Conservation (phyloP, 2,797 vertebrate species). For the Malurus splendens region DNA sequence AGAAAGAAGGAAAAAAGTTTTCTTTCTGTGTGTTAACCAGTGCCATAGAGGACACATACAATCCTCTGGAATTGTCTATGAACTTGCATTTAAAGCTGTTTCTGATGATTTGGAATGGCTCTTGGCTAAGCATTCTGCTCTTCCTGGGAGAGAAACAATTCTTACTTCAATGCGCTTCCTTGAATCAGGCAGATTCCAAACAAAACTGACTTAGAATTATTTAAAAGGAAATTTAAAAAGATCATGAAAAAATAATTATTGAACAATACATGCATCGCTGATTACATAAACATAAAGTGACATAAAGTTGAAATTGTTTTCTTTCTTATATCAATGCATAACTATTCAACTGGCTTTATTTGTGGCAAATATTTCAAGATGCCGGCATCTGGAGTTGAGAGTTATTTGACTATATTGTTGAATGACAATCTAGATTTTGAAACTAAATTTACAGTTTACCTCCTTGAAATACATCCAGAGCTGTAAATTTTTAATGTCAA, state of each 20-base stretch:
- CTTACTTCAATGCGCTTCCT: neutral
- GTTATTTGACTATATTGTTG: neutral
- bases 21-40: neutral
- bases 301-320: neutral
- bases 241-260: neutral
- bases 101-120: neutral
- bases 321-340: neutral
- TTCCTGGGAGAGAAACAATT: neutral
- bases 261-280: neutral
- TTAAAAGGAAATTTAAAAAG: neutral
- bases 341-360: neutral
- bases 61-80: rapidly evolving
- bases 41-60: neutral
- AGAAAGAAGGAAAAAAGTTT: neutral
- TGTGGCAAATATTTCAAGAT: neutral
- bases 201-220: neutral
- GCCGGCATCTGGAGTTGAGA: neutral
- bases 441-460: neutral
- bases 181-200: neutral
- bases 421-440: neutral
- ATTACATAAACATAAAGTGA: neutral
- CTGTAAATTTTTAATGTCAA: neutral
- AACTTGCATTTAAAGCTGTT: neutral
- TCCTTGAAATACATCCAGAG: neutral
- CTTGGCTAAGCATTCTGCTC: neutral